Evolutionary conservation across 2,113 vertebrate genomes (phyloP), one percentile per base, ranked within the genome.

Genomic region (Alectura lathami): DNA sequence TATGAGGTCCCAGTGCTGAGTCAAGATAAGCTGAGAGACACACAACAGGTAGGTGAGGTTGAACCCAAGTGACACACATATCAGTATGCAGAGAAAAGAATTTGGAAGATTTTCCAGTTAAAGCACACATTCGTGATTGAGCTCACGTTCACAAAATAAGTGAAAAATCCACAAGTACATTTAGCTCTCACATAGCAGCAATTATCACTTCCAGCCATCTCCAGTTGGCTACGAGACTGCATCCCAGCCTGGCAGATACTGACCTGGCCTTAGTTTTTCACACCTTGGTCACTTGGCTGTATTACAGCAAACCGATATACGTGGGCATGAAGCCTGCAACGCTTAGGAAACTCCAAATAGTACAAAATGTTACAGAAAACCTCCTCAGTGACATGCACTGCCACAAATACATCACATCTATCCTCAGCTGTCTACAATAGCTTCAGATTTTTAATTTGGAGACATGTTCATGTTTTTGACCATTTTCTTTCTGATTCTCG

Each of bases 231-330:
- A 42, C 86, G 69, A 95, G 89, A 89, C 91, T 87, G 86, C 83
- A 66, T 95, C 92, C 84, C 74, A 93, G 91, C 89, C 94, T 97
- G 96, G 86, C 96, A 97, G 77, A 95, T 96, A 96, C 80, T 97
- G 96, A 96, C 96, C 96, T 97, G 96, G 96, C 93, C 92, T 97
- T 94, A 97, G 93, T 92, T 95, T 94, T 97, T 97, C 96, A 96
- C 95, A 95, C 95, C 77, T 96, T 96, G 94, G 95, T 96, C 95
- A 97, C 83, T 95, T 96, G 95, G 92, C 95, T 96, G 66, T 48
- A 76, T 73, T 97, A 96, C 96, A 97, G 93, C 86, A 93, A 95
- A 82, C 77, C 66, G 83, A 94, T 92, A 94, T 87, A 97, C 95
- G 95, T 92, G 94, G 95, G 96, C 94, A 95, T 53, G 83, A 69